Base-by-base conservation (phyloP, 2,888 invertebrate genomes). In the Pterobdella sp. region DNA sequence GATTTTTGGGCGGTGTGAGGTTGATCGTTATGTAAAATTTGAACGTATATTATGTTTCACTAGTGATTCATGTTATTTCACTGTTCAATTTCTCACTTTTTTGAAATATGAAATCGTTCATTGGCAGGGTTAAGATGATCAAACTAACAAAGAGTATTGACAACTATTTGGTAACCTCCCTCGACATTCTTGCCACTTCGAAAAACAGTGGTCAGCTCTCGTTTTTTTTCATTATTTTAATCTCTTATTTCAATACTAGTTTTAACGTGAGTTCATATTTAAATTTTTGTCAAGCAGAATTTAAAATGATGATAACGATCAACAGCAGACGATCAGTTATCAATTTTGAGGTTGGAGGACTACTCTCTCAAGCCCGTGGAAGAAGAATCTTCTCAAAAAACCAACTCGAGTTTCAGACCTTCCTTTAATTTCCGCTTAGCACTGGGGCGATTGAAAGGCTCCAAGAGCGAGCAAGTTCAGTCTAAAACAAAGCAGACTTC, bases 1-100 rank as follows among this genome's bases (percentile, higher is more conserved):
- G 71, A 26, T n/a, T 71, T 29, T 31, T 71, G 35, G 71, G 60
- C n/a, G 71, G 71, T 4, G 52, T 63, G 14, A 71, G 63, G 71
- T 71, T 60, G 52, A 26, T 56, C 4, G n/a, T n/a, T 22, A 42
- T 42, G 42, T 14, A n/a, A n/a, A n/a, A n/a, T n/a, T n/a, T n/a
- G n/a, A n/a, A n/a, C n/a, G n/a, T n/a, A n/a, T n/a, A n/a, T n/a
- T n/a, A n/a, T n/a, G n/a, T n/a, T n/a, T n/a, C n/a, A n/a, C n/a
- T n/a, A n/a, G n/a, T n/a, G n/a, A n/a, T n/a, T n/a, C n/a, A n/a
- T n/a, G n/a, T n/a, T n/a, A n/a, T n/a, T n/a, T n/a, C n/a, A n/a
- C n/a, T n/a, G n/a, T n/a, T n/a, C n/a, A n/a, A n/a, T n/a, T n/a
- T n/a, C n/a, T n/a, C n/a, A n/a, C n/a, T n/a, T n/a, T n/a, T n/a